Base-by-base conservation (phyloP, 2,113 vertebrate species). In the Porphyrio hochstetteri region DNA sequence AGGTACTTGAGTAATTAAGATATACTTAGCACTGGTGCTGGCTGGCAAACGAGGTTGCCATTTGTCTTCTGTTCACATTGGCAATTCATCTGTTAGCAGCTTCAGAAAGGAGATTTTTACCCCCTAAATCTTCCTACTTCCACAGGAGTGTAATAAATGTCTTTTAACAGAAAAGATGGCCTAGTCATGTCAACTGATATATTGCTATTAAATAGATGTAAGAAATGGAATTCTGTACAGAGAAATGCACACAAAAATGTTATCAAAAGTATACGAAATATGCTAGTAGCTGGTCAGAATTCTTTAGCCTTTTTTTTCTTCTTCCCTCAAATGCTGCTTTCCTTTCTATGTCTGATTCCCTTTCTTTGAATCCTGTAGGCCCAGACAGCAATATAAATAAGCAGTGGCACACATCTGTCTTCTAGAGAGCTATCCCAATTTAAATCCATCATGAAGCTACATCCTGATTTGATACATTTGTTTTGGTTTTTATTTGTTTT, bases 61-160 rank as follows among this genome's bases (percentile, higher is more conserved):
- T 33, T 16, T 86, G 61, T 3, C 4, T 86, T 77, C 31, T 28
- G 4, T 40, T 50, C 31, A 60, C 11, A 15, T 40, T 69, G 13
- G 23, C 71, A 84, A 23, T 29, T 80, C 28, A 46, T 25, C 14
- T 52, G 1, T 59, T 42, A 60, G 25, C 29, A 53, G 21, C 36
- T 70, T 40, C 52, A 76, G 70, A 57, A 35, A 64, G 13, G 16
- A 55, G 14, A 20, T 69, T 81, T 89, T 86, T 17, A 68, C 3
- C 7, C 10, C 28, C 6, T 21, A 55, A 35, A 42, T 17, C 46
- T 74, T 52, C 21, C 14, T 33, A 56, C 8, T 36, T 87, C 25
- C 0, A 1, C 3, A 1, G 11, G 21, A 77, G 2, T 1, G 5
- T 46, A 8, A 2, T 25, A 59, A 67, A 11, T 23, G 27, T 59